phyloP scores from a whole-genome alignment of 92 coral and sea anemone genomes.

The Umimayanthus kanabou region DNA sequence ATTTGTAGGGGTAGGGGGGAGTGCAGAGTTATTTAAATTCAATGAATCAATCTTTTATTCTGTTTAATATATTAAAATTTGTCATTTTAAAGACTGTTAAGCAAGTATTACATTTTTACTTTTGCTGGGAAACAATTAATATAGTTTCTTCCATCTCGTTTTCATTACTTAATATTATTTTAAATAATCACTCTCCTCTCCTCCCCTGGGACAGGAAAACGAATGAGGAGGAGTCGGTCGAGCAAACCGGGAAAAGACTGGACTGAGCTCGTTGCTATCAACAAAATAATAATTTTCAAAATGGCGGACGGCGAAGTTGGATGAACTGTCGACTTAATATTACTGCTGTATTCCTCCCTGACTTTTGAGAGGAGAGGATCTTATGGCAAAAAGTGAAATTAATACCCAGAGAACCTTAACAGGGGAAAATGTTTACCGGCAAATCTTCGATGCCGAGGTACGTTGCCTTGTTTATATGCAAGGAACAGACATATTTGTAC shows the following conservation, averaged over 20 bases:
- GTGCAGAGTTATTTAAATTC: no score
- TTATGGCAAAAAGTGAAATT: conserved; percentile 85
- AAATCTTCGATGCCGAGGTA: conserved; percentile 97
- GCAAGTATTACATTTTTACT: no score
- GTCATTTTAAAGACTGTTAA: no score
- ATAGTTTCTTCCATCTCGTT: no score
- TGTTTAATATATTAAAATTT: no score
- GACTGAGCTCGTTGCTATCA: conserved; percentile 62
- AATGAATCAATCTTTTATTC: no score
- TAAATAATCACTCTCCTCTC: background rate
- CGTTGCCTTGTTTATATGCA: background rate
- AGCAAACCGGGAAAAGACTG: conserved; percentile 13
- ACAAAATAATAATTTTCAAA: conserved; percentile 57
- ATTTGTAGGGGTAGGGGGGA: background rate
- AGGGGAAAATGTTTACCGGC: conserved; percentile 88
- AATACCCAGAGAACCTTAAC: conserved; percentile 68
- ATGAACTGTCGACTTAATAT: background rate
- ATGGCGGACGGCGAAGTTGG: conserved; percentile 68
- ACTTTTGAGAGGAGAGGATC: background rate
- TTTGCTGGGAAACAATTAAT: no score
- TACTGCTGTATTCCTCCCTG: background rate
- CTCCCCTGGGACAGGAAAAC: background rate
- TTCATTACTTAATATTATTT: no score
- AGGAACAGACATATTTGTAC: background rate
- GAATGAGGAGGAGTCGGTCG: conserved; percentile 3